Percentiles rank a stretch among this genome's conserved stretches.
These are phyloP conservation scores for Cyphomyrmex costatus DNA, from an alignment of 1,140 invertebrate species.

Conservation along the genomic window DNA sequence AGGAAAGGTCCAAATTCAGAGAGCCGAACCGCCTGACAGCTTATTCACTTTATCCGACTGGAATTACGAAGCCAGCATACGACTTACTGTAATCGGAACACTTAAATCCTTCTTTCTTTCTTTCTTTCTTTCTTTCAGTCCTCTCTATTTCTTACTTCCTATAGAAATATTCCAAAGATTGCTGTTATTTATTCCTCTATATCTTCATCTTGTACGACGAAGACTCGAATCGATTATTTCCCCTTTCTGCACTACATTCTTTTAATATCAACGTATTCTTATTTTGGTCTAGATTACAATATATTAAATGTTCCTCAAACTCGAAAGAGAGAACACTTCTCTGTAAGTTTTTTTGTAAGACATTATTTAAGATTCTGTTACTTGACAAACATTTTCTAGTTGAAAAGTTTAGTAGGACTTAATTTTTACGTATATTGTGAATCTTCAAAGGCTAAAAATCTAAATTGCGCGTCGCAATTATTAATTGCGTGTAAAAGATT, in stretches of 20 bases:
- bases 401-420: background rate
- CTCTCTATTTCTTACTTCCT: conserved; percentile 9
- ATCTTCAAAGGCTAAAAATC: conserved; percentile 3
- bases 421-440: background rate
- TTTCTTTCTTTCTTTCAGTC: background rate
- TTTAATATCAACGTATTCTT: background rate
- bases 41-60: conserved; percentile 71
- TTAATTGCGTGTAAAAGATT: conserved; percentile 16
- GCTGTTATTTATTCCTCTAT: conserved; percentile 59
- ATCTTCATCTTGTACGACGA: conserved; percentile 7
- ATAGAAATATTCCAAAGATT: conserved; percentile 43
- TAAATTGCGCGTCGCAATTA: conserved; percentile 3
- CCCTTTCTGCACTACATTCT: background rate
- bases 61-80: conserved; percentile 72
- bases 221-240: background rate
- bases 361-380: background rate
- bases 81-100: conserved; percentile 60
- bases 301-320: too few species aligned
- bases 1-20: conserved; percentile 58
- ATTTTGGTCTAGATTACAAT: too few species aligned
- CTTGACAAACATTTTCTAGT: background rate
- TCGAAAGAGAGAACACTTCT: too few species aligned
- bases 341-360: too few species aligned
- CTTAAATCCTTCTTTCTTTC: conserved; percentile 29
- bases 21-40: conserved; percentile 63